A percentile compares a stretch with the other conserved stretches of the same genome.
These are phyloP conservation scores for Patella pellucida DNA, from an alignment of 2,888 invertebrate species.

Conservation along the genomic window DNA sequence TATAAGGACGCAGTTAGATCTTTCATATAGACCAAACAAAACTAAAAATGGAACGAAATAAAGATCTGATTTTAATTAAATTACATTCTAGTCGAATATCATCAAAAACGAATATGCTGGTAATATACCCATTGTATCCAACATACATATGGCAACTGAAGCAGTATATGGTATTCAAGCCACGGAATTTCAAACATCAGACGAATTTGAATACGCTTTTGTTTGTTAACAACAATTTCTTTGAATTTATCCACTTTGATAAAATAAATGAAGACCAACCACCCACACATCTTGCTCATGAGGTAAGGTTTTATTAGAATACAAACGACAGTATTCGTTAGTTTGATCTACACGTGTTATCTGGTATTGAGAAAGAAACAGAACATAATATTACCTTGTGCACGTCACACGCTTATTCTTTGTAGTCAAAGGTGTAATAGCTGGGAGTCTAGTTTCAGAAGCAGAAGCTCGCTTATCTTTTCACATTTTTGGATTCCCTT, in stretches of 20 bases:
- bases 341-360: too few species aligned
- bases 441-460: too few species aligned
- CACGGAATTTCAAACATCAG: slow-evolving; percentile 14
- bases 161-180: slow-evolving; percentile 35
- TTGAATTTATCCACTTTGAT: slow-evolving; percentile 39
- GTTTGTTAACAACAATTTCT: slow-evolving; percentile 38
- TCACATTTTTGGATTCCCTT: too few species aligned
- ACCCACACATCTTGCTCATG: slow-evolving; percentile 29
- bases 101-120: slow-evolving; percentile 34
- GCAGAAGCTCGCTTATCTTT: too few species aligned
- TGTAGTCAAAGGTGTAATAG: too few species aligned
- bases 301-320: slow-evolving; percentile 27
- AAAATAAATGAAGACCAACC: slow-evolving; percentile 31
- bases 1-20: not conserved
- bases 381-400: too few species aligned
- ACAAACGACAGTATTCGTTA: too few species aligned
- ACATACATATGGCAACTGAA: slow-evolving; percentile 39
- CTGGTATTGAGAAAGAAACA: too few species aligned
- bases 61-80: not conserved
- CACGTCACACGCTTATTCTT: too few species aligned
- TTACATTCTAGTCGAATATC: slow-evolving; percentile 30
- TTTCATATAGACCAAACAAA: not conserved
- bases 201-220: slow-evolving; percentile 32
- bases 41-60: too few species aligned
- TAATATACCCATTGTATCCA: slow-evolving; percentile 30